Evolutionary conservation across 2,797 vertebrate genomes (phyloP).

Genomic region (Semotilus atromaculatus): DNA sequence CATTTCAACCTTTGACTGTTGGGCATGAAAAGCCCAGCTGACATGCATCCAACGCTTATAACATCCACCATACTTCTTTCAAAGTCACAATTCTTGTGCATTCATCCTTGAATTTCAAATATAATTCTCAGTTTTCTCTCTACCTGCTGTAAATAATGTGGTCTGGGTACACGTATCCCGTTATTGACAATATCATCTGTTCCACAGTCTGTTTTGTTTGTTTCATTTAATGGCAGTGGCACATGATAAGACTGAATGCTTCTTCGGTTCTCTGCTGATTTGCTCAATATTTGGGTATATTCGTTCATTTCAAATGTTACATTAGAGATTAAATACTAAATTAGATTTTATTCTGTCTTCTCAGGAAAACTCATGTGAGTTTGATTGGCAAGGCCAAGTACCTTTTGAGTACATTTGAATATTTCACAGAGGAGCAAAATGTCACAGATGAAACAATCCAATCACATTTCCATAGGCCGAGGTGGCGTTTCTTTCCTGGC

Average conservation of each 20-base stretch:
- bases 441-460: constrained; percentile 42
- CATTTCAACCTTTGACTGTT: too few relatives aligned
- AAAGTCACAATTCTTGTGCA: background rate
- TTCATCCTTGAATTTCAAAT: background rate
- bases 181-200: background rate
- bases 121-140: constrained; percentile 1
- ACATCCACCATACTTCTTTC: background rate
- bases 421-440: constrained; percentile 43
- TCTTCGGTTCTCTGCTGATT: background rate
- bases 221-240: background rate
- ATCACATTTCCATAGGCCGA: constrained; percentile 21
- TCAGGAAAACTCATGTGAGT: background rate
- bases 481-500: constrained; percentile 12
- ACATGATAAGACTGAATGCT: background rate
- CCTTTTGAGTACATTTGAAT: constrained; percentile 20
- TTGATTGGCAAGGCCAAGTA: constrained; percentile 17
- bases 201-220: background rate
- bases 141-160: constrained; percentile 14
- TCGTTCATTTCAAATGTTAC: background rate
- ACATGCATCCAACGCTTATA: background rate
- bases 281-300: background rate
- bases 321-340: background rate
- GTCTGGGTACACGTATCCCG: background rate
- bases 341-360: background rate
- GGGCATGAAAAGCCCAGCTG: constrained; percentile 1